Evolutionary conservation across 35 echinoderm and acorn worm genomes (phyloP).

Genomic region (Hemicentrotus pulcherrimus): DNA sequence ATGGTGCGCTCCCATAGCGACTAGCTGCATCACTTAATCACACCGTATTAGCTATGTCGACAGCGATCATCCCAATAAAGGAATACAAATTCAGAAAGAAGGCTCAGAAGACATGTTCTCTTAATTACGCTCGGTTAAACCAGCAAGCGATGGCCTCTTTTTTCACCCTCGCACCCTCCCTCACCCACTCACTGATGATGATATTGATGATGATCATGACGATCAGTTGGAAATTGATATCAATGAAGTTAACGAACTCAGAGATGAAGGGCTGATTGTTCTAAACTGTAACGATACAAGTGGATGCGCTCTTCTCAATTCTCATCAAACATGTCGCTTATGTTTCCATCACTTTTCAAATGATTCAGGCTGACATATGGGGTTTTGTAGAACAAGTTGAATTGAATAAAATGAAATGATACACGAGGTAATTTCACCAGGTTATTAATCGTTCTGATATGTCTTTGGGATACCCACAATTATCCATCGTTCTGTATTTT

Average conservation of each 20-base stretch:
- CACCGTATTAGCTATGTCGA: constrained; percentile 30
- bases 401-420: neutral
- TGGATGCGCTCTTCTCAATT: neutral
- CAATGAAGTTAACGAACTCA: constrained; percentile 10
- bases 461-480: neutral
- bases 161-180: neutral
- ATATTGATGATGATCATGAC: constrained; percentile 36
- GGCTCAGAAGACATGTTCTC: neutral
- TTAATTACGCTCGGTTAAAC: constrained; percentile 9
- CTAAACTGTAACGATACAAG: neutral
- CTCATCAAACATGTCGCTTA: neutral
- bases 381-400: neutral
- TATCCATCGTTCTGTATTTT: too few relatives aligned
- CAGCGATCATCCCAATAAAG: neutral
- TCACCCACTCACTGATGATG: neutral
- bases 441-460: too few relatives aligned
- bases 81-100: neutral
- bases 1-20: neutral
- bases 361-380: neutral
- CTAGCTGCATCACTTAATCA: constrained; percentile 28
- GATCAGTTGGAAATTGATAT: constrained; percentile 7
- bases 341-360: neutral
- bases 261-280: constrained; percentile 2
- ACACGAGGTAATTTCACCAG: neutral
- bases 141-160: constrained; percentile 5